Conservation (phyloP, 53 echinoderm and acorn worm species). For the Antedon mediterranea region DNA sequence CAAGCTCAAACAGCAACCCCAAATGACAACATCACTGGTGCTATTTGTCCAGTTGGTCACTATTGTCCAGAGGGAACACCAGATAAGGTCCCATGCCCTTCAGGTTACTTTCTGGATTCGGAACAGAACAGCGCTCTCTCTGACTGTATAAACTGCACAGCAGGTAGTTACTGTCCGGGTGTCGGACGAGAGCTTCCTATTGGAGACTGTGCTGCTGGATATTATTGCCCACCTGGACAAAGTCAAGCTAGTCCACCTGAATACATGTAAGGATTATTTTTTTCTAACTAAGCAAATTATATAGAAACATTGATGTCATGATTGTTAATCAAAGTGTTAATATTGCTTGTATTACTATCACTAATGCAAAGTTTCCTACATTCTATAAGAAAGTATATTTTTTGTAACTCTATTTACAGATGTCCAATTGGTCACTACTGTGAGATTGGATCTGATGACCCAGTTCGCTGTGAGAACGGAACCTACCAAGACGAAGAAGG, state of each 20-base stretch:
- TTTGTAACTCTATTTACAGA: conserved; percentile 19
- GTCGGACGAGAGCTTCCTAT: conserved; percentile 42
- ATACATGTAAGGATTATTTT: conserved; percentile 46
- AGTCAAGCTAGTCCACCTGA: conserved; percentile 68
- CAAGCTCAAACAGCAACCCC: conserved; percentile 48
- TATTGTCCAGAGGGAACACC: conserved; percentile 70
- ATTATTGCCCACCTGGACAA: conserved; percentile 87
- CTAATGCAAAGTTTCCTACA: no score
- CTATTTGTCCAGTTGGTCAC: conserved; percentile 78
- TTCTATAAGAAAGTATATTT: no score
- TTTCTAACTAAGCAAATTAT: no score
- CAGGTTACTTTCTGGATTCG: conserved; percentile 67
- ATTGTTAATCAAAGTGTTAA: no score
- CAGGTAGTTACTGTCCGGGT: conserved; percentile 81
- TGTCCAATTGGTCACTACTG: conserved; percentile 87
- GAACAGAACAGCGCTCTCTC: conserved; percentile 40
- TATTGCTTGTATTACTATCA: no score
- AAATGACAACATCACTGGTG: conserved; percentile 54
- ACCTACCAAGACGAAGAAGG: conserved; percentile 89
- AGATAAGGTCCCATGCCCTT: conserved; percentile 55
- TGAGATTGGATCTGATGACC: conserved; percentile 60
- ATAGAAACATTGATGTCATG: no score
- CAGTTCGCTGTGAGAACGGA: conserved; percentile 89
- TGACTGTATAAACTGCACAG: conserved; percentile 63
- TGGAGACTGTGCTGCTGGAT: conserved; percentile 67